Evolutionary conservation across 2,113 vertebrate species (phyloP).

Genomic region (Casuarius casuarius): DNA sequence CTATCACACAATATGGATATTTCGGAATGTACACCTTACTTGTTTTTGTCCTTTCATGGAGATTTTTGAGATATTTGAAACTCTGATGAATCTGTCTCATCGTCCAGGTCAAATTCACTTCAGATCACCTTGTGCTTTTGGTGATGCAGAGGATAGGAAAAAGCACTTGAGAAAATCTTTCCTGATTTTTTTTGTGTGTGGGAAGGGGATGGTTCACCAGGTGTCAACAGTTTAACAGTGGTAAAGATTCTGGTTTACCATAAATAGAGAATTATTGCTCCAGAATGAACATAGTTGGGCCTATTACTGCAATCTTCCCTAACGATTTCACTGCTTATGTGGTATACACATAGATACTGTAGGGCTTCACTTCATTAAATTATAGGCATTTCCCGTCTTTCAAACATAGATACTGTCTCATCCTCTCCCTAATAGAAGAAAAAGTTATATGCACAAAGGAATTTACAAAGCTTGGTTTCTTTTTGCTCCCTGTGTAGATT

Average conservation of each 20-base stretch:
- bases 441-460: neutral
- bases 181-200: neutral
- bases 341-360: rapidly evolving
- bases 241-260: neutral
- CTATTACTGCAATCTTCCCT: neutral
- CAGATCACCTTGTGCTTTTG: neutral
- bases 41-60: neutral
- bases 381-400: neutral
- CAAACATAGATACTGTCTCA: neutral
- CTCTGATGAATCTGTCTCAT: neutral
- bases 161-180: neutral
- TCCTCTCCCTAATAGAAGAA: neutral
- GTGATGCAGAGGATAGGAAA: neutral
- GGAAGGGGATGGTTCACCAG: neutral
- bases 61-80: too few relatives aligned
- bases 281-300: neutral
- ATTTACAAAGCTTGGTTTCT: neutral
- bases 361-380: neutral
- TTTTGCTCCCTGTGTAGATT: neutral
- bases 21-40: neutral
- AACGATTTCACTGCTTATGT: neutral
- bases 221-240: neutral
- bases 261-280: neutral
- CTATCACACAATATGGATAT: neutral
- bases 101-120: neutral